phyloP scores from a whole-genome alignment of 23 tunicate species.

The Pegea sp. region DNA sequence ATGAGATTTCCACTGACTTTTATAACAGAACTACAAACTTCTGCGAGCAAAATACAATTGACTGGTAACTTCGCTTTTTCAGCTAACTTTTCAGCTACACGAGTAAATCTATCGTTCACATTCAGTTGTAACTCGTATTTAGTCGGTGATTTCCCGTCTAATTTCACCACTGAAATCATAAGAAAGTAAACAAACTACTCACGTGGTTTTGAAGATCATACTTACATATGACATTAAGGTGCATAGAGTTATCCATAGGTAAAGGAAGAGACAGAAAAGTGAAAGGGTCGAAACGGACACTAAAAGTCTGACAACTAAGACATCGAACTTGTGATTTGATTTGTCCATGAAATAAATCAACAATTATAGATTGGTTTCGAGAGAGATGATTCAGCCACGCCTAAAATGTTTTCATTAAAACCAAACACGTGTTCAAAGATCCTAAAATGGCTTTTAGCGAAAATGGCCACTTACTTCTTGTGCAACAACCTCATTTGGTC shows the following conservation, averaged over 20 bases:
- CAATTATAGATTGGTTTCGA: slow-evolving; percentile 85
- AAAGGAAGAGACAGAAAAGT: slow-evolving; percentile 83
- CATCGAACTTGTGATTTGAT: slow-evolving; percentile 70
- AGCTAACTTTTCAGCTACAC: slow-evolving; percentile 41
- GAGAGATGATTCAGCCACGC: slow-evolving; percentile 93
- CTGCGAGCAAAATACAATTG: slow-evolving; percentile 34
- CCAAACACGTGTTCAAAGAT: too few species aligned
- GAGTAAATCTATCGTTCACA: slow-evolving; percentile 50
- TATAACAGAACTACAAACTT: slow-evolving; percentile 29
- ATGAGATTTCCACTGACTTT: too few species aligned
- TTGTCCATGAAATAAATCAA: slow-evolving; percentile 93
- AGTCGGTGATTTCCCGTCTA: slow-evolving; percentile 43
- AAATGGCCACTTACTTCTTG: slow-evolving; percentile 82
- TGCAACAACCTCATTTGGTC: slow-evolving; percentile 96
- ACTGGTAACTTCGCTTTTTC: slow-evolving; percentile 11
- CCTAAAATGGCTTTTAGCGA: too few species aligned
- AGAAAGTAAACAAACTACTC: not conserved
- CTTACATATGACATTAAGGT: slow-evolving; percentile 69
- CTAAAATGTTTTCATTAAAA: too few species aligned
- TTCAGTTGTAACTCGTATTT: slow-evolving; percentile 44
- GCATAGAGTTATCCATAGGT: slow-evolving; percentile 91
- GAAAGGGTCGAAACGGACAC: slow-evolving; percentile 90
- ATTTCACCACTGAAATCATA: slow-evolving; percentile 19
- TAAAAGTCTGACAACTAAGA: slow-evolving; percentile 36
- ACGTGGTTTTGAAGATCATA: not conserved